Conservation (phyloP, 1,140 invertebrate genomes). For the Papilio aristodemus region DNA sequence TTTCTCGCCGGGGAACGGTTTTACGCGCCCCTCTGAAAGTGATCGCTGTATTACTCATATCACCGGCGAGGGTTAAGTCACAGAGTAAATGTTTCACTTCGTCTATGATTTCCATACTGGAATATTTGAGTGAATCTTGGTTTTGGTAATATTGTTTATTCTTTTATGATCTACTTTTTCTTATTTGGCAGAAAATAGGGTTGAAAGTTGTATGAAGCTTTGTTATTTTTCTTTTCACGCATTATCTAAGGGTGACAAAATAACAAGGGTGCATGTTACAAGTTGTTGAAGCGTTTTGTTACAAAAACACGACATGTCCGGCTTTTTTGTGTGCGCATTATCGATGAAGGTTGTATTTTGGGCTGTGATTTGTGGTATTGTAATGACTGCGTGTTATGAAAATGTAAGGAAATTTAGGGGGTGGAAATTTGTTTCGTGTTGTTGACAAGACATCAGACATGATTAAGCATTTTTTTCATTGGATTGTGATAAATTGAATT, state of each 20-base stretch:
- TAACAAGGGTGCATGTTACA: constrained; percentile 51
- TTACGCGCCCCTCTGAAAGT: constrained; percentile 50
- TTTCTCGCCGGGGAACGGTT: constrained; percentile 57
- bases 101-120: constrained; percentile 35
- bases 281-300: constrained; percentile 66
- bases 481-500: background rate
- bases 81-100: constrained; percentile 40
- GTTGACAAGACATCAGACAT: constrained; percentile 11
- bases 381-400: constrained; percentile 42
- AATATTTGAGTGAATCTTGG: background rate
- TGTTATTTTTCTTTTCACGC: constrained; percentile 36
- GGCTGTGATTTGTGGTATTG: constrained; percentile 44
- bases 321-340: constrained; percentile 54
- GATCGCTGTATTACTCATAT: constrained; percentile 37
- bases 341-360: constrained; percentile 51
- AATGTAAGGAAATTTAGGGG: constrained; percentile 42
- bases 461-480: background rate
- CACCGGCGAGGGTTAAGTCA: constrained; percentile 45
- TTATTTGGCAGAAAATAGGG: constrained; percentile 35
- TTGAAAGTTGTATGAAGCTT: constrained; percentile 40
- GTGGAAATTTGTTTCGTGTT: constrained; percentile 36
- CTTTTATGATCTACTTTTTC: background rate
- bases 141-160: constrained; percentile 27
- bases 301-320: constrained; percentile 57
- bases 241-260: constrained; percentile 50